These are phyloP conservation scores for Spialia ferax DNA, from an alignment of 2,888 invertebrate genomes.

Conservation along the genomic window DNA sequence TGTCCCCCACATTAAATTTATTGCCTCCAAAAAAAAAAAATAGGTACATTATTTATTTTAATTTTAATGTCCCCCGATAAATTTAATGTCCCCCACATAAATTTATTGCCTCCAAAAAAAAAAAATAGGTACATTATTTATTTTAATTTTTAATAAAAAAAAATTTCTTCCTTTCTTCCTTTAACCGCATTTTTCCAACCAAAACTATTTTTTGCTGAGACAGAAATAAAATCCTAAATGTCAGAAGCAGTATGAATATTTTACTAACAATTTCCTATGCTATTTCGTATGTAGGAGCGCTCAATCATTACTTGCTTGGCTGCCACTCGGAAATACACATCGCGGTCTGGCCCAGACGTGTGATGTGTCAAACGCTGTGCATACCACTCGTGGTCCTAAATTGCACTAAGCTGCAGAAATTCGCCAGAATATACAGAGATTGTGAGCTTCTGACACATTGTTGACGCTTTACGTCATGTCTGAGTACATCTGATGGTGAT, in stretches of 20 bases:
- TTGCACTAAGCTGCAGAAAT: conserved; percentile 33
- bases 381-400: conserved; percentile 29
- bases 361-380: conserved; percentile 36
- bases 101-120: no score
- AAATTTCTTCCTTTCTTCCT: no score
- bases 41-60: no score
- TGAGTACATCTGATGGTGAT: neutral
- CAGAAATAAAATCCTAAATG: no score
- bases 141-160: no score
- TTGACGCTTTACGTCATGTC: conserved; percentile 20
- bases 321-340: conserved; percentile 37
- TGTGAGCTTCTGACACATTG: conserved; percentile 30
- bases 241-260: neutral
- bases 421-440: conserved; percentile 22
- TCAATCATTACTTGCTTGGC: conserved; percentile 35
- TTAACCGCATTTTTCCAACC: no score
- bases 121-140: no score
- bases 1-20: no score
- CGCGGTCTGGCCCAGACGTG: conserved; percentile 34
- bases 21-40: no score
- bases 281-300: conserved; percentile 5
- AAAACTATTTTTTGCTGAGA: no score
- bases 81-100: no score
- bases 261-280: conserved; percentile 13
- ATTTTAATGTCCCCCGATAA: no score